phyloP scores from a whole-genome alignment of 2,888 invertebrate genomes.

The Cerastoderma edule region DNA sequence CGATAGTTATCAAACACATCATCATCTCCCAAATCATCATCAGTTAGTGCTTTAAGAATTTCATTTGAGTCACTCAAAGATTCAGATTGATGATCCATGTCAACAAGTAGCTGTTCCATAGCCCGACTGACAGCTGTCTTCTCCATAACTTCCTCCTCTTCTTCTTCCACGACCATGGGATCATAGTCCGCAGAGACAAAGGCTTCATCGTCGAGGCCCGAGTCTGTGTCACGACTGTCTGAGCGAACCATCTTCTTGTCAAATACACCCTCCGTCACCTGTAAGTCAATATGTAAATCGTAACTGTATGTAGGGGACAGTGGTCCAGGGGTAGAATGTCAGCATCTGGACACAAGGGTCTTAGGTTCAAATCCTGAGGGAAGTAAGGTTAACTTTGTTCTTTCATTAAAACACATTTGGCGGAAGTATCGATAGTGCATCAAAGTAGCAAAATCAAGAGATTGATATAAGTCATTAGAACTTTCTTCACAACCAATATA shows the following conservation, averaged over 20 bases:
- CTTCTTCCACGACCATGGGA: slow-evolving; percentile 35
- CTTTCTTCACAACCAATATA: no score
- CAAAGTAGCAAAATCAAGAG: no score
- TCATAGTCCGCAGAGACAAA: slow-evolving; percentile 59
- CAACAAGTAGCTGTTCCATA: slow-evolving; percentile 74
- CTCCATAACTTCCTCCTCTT: slow-evolving; percentile 60
- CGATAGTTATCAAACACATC: slow-evolving; percentile 60
- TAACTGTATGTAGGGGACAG: no score
- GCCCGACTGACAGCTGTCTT: slow-evolving; percentile 71
- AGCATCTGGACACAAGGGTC: no score
- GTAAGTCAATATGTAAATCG: slow-evolving; percentile 1
- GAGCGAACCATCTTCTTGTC: slow-evolving; percentile 33
- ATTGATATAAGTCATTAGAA: no score
- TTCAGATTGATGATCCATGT: slow-evolving; percentile 70
- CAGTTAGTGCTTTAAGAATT: slow-evolving; percentile 29
- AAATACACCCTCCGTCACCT: slow-evolving; percentile 51
- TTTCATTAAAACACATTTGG: no score
- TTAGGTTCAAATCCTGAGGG: no score
- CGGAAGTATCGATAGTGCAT: no score
- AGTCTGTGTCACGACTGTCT: slow-evolving; percentile 53
- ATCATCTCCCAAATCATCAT: slow-evolving; percentile 55
- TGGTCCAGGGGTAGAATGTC: no score
- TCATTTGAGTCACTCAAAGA: slow-evolving; percentile 60
- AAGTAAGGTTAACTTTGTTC: no score
- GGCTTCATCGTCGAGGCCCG: slow-evolving; percentile 51